Conservation (phyloP, 2,888 invertebrate species). For the Galerucella nymphaeae region DNA sequence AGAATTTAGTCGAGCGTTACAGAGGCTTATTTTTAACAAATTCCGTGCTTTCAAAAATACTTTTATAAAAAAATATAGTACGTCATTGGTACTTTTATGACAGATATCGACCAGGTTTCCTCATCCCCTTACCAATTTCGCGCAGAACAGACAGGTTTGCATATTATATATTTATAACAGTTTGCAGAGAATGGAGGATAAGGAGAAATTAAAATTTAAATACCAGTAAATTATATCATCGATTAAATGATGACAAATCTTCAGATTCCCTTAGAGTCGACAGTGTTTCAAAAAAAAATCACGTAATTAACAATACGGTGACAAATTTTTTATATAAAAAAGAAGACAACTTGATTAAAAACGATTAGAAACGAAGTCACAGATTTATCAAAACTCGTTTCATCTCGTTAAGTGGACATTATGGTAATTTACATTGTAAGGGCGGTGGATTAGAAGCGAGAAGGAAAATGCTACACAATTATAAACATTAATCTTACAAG, state of each 20-base stretch:
- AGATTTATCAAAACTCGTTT: conserved; percentile 9
- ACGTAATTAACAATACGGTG: background rate
- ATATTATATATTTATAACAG: too few relatives aligned
- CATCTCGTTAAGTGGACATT: background rate
- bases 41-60: too few relatives aligned
- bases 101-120: too few relatives aligned
- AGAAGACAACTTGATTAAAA: background rate
- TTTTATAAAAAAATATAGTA: too few relatives aligned
- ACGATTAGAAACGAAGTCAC: conserved; percentile 7
- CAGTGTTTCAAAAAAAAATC: background rate
- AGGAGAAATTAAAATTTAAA: too few relatives aligned
- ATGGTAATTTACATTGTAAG: background rate
- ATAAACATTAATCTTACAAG: conserved; percentile 26
- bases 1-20: too few relatives aligned
- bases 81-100: too few relatives aligned
- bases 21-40: too few relatives aligned
- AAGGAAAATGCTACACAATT: conserved; percentile 24
- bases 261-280: background rate
- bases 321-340: conserved; percentile 7
- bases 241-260: background rate
- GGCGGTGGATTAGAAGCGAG: background rate
- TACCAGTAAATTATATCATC: background rate
- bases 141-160: too few relatives aligned
- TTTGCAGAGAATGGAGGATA: too few relatives aligned
- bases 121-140: too few relatives aligned